Percentiles rank a stretch among this genome's conserved stretches.
These are phyloP conservation scores for Anarhynchus alexandrinus DNA, from an alignment of 2,113 vertebrate species.

Conservation along the genomic window DNA sequence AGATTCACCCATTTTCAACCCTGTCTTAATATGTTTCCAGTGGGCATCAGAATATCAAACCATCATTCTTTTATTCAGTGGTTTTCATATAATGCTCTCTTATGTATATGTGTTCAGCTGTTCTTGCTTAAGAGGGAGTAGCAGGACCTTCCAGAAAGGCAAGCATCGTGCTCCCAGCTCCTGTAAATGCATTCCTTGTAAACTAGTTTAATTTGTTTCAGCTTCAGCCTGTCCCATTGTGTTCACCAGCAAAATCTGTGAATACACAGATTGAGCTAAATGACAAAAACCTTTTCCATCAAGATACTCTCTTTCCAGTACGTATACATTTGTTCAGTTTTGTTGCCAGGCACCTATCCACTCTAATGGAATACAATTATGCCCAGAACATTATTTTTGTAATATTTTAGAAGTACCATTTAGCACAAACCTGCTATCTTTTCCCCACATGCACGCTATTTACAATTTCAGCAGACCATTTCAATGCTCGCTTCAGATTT, in stretches of 20 bases:
- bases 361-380: constrained; percentile 55
- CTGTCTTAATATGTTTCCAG: background rate
- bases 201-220: background rate
- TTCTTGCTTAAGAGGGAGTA: background rate
- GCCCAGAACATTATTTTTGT: constrained; percentile 24
- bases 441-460: constrained; percentile 36
- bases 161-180: background rate
- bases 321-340: constrained; percentile 17
- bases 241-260: background rate
- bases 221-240: background rate
- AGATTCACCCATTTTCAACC: background rate
- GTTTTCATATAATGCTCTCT: background rate
- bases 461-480: constrained; percentile 37
- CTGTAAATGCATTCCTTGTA: background rate
- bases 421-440: constrained; percentile 32
- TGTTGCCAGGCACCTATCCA: constrained; percentile 34
- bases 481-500: constrained; percentile 41
- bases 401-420: constrained; percentile 34
- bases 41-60: background rate
- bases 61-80: background rate
- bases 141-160: background rate
- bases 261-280: background rate
- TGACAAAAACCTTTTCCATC: constrained; percentile 2
- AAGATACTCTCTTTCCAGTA: background rate
- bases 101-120: background rate